Base-by-base conservation (phyloP, 1,140 invertebrate species). In the Atta colombica region DNA sequence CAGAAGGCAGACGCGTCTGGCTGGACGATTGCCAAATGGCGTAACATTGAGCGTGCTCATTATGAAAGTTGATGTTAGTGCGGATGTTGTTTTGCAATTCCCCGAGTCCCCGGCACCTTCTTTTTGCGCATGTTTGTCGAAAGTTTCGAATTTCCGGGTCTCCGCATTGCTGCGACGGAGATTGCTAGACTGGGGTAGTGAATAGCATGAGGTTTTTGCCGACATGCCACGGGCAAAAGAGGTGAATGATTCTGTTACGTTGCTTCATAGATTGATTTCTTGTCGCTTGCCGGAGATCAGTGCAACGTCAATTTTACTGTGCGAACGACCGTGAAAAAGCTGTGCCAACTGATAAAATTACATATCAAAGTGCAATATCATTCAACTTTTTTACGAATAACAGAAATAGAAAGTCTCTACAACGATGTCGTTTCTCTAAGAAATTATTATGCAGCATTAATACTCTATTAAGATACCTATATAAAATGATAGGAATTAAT, bases 1-100 rank as follows among this genome's bases (percentile, higher is more conserved):
- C 90, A 90, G 65, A 88, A 91, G 68, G 89, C 85, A 85, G 35
- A 87, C 84, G 88, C 85, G 72, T 86, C 87, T 89, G 60, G 68
- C 89, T 94, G 94, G 94, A 94, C 90, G 74, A 89, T 86, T 77
- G 93, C 94, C 94, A 94, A 94, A 90, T 91, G 90, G 92, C 92
- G 91, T 92, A 93, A 92, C 93, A 92, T 92, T 88, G 92, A 91
- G 85, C 88, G 87, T 86, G 88, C 93, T 94, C 93, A 94, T 94
- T 94, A 94, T 93, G 91, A 94, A 94, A 94, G 92, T 93, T 94
- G 93, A 94, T 94, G 92, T 90, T 72, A 78, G 77, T 51, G 87
- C 77, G 87, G 90, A 91, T 90, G 91, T 92, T 94, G 93, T 94
- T 94, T 94, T 94, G 93, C 88, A 93, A 94, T 94, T 93, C 86